Evolutionary conservation across 1,140 invertebrate species (phyloP).

Genomic region (Grapholita molesta): DNA sequence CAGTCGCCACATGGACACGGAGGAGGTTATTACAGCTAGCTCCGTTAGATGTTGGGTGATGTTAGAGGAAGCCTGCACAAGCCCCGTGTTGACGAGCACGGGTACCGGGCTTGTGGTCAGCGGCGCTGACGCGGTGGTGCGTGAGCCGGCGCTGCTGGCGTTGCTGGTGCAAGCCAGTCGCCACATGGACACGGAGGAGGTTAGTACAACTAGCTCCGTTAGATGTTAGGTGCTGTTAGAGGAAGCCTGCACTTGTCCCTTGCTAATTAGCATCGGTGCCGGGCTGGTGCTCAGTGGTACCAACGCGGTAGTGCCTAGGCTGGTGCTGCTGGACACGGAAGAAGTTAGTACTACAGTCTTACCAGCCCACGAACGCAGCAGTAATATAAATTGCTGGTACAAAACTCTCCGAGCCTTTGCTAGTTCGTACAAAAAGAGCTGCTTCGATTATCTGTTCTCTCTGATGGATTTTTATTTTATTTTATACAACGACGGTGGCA

Average conservation of each 20-base stretch:
- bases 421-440: too few species aligned
- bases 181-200: constrained; percentile 49
- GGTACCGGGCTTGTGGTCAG: constrained; percentile 45
- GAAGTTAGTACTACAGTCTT: too few species aligned
- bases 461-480: too few species aligned
- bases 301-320: too few species aligned
- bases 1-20: constrained; percentile 74
- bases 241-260: neutral
- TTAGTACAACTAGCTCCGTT: neutral
- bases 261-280: neutral
- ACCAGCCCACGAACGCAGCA: too few species aligned
- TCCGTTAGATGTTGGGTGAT: constrained; percentile 55
- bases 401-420: too few species aligned
- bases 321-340: too few species aligned
- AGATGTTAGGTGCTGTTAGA: neutral
- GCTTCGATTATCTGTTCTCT: too few species aligned
- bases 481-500: too few species aligned
- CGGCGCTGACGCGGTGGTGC: constrained; percentile 72
- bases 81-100: constrained; percentile 67
- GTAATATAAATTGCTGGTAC: too few species aligned
- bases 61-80: constrained; percentile 79
- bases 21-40: constrained; percentile 29
- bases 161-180: constrained; percentile 80
- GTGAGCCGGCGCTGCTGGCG: constrained; percentile 78
- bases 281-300: too few species aligned